Evolutionary conservation across 2,888 invertebrate genomes (phyloP).

Genomic region (Physocephala rufipes): DNA sequence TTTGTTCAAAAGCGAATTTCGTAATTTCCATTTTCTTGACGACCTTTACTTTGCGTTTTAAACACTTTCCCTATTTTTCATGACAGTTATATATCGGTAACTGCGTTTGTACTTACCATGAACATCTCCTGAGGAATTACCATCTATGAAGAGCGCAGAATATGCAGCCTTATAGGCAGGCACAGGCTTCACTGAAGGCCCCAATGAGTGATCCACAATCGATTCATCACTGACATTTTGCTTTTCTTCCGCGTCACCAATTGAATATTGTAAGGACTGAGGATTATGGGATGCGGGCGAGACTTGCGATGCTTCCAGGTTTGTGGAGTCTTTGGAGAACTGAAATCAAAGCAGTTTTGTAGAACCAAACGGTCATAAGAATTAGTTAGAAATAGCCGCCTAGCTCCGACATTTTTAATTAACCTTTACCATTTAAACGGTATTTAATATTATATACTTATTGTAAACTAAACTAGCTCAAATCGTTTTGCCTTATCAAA

Average conservation of each 20-base stretch:
- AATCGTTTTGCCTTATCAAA: no score
- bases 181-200: constrained; percentile 37
- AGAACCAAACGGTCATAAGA: no score
- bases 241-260: constrained; percentile 60
- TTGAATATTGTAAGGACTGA: constrained; percentile 43
- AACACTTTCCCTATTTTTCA: background rate
- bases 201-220: constrained; percentile 55
- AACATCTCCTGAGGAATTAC: constrained; percentile 58
- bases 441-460: background rate
- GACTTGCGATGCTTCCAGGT: constrained; percentile 33
- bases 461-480: background rate
- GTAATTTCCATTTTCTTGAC: background rate
- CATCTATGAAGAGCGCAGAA: constrained; percentile 65
- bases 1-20: background rate
- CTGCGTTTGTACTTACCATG: constrained; percentile 52
- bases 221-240: constrained; percentile 58
- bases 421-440: no score
- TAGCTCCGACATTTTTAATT: no score
- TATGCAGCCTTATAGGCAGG: constrained; percentile 57
- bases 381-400: no score
- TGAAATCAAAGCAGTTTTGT: constrained; percentile 43
- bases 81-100: background rate
- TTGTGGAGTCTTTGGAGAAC: constrained; percentile 57
- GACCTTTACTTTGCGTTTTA: background rate
- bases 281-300: constrained; percentile 34